A percentile compares a stretch with the other conserved stretches of the same genome.
Conservation (phyloP, 2,113 vertebrate genomes). For the Porphyrio hochstetteri region DNA sequence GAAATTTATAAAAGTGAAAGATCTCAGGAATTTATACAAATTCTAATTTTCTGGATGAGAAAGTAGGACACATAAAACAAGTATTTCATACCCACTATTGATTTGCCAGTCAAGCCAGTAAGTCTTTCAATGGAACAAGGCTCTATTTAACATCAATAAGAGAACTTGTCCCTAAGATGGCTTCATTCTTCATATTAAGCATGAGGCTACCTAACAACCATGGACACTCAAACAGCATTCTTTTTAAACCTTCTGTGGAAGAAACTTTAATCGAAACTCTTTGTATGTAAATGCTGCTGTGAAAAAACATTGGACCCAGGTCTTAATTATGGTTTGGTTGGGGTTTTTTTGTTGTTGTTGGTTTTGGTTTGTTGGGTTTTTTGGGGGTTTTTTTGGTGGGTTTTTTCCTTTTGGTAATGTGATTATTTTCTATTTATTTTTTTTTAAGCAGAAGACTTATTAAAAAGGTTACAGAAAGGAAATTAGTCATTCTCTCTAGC, state of each 20-base stretch:
- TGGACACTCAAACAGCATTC: neutral
- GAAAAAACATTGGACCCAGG: neutral
- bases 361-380: neutral
- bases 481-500: neutral
- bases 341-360: neutral
- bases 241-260: neutral
- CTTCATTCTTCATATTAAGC: neutral
- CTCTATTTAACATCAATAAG: neutral
- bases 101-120: neutral
- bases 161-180: neutral
- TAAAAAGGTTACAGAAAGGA: neutral
- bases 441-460: neutral
- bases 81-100: neutral
- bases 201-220: neutral
- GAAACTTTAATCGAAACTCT: neutral
- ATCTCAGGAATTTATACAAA: neutral
- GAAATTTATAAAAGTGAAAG: neutral
- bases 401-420: neutral
- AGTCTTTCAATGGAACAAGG: neutral
- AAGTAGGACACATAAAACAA: neutral
- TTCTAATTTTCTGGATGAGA: neutral
- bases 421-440: too few relatives aligned
- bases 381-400: neutral
- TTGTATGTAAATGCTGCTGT: neutral
- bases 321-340: neutral